These are phyloP conservation scores for Harlomillsia oculata DNA, from an alignment of 1,140 invertebrate species.

Conservation along the genomic window DNA sequence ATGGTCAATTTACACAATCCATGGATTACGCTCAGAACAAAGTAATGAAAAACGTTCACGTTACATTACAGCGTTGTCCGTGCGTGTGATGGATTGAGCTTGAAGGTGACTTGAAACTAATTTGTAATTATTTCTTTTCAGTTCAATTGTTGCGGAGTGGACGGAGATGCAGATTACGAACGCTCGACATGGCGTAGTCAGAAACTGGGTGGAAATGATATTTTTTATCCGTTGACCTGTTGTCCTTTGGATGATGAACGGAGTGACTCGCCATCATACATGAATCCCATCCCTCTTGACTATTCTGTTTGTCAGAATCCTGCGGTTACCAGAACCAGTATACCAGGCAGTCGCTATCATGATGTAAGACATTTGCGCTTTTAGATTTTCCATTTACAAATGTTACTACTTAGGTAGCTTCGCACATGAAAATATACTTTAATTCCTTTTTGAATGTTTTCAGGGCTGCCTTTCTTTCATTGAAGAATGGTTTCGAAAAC, in stretches of 20 bases:
- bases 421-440: too few species aligned
- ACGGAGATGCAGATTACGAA: constrained; percentile 65
- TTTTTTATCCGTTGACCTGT: constrained; percentile 66
- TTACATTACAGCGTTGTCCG: too few species aligned
- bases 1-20: constrained; percentile 64
- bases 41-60: too few species aligned
- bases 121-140: too few species aligned
- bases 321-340: constrained; percentile 49
- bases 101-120: neutral
- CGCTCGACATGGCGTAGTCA: constrained; percentile 69
- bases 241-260: constrained; percentile 56
- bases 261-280: constrained; percentile 47
- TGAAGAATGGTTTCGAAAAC: constrained; percentile 65
- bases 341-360: constrained; percentile 52
- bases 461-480: constrained; percentile 60
- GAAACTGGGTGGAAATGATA: constrained; percentile 55
- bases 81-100: neutral
- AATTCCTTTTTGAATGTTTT: constrained; percentile 34
- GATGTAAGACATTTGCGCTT: constrained; percentile 43
- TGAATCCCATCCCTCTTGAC: constrained; percentile 66
- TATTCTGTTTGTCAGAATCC: constrained; percentile 58
- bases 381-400: too few species aligned
- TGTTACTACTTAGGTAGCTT: neutral
- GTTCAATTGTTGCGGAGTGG: constrained; percentile 75
- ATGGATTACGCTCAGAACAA: constrained; percentile 61